Base-by-base conservation (phyloP, 2,113 vertebrate genomes). In the Eudyptes chrysolophus region DNA sequence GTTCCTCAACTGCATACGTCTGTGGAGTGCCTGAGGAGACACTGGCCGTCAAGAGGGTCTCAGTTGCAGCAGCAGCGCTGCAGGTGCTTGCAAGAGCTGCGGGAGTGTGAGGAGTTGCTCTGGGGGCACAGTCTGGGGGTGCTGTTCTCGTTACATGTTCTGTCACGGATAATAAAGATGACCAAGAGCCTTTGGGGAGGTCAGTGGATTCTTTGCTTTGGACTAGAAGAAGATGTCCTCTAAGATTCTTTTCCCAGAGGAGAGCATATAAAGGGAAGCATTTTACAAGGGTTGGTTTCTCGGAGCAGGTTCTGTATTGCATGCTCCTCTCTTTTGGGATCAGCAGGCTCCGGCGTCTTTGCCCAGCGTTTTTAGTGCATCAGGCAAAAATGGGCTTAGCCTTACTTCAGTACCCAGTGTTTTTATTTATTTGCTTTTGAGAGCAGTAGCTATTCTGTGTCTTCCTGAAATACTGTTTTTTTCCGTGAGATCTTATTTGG, bases 41-140 rank as follows among this genome's bases (percentile, higher is more conserved):
- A 0, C 4, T 0, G 1, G 5, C 55, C 3, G 1, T 13, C 0
- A 0, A 14, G 16, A 58, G 58, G 30, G 11, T 26, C 40, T 27
- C 54, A 30, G 65, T 21, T 11, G 51, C 26, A 25, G 54, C 58
- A 19, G 54, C 32, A 22, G 8, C 0, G 1, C 49, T 32, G 74
- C 5, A 2, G 68, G 68, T 6, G 38, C 34, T 24, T 4, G 19
- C 1, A 2, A 32, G 66, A 60, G 55, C 25, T 21, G 36, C 0
- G 0, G 30, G 36, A 40, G 71, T 9, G 0, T 7, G 19, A 40
- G 44, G 60, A 69, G 49, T 25, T 22, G 27, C 3, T 19, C 52
- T 19, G 10, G 21, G 25, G 64, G 12, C 62, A 42, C 0, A 1
- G 26, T 24, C 26, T 11, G 3, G 7, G 7, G 38, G 26, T 29